Evolutionary conservation across 2,113 vertebrate species (phyloP), one percentile per base, ranked within the genome.

Genomic region (Herpetotheres cachinnans): DNA sequence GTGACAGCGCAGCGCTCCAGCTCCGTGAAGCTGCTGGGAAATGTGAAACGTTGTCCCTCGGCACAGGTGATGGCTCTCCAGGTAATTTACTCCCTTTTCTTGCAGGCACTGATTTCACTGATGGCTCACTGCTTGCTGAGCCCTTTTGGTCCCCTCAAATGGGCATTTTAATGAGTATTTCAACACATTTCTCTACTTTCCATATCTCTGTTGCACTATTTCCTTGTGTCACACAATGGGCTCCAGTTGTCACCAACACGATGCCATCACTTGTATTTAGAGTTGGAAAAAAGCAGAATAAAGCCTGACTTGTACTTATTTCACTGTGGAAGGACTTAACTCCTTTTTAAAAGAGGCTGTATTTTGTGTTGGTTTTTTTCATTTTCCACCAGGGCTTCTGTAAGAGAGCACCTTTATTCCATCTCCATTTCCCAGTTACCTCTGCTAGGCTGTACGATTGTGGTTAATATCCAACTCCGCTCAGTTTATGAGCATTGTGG

Each of bases 1-100:
- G 32, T 2, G 32, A 21, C 0, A 2, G 26, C 13, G 36, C 56
- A 44, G 84, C 26, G 11, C 17, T 4, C 40, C 0, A 1, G 18
- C 26, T 24, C 32, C 13, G 16, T 16, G 83, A 19, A 12, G 19
- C 46, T 46, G 22, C 32, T 1, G 13, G 55, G 38, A 79, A 34
- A 27, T 11, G 9, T 38, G 38, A 24, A 4, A 55, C 34, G 15
- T 47, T 47, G 34, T 5, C 12, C 30, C 6, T 24, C 0, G 1
- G 36, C 62, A 67, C 1, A 11, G 11, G 40, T 0, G 1, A 40
- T 34, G 46, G 30, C 17, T 34, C 30, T 72, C 44, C 32, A 29
- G 42, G 40, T 25, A 30, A 36, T 76, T 82, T 29, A 22, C 27
- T n/a, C 19, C 24, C 42, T 84, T 76, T 32, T 40, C 49, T 15